These are phyloP conservation scores for Chascanopsetta lugubris DNA, from an alignment of 2,113 vertebrate species.

Conservation along the genomic window DNA sequence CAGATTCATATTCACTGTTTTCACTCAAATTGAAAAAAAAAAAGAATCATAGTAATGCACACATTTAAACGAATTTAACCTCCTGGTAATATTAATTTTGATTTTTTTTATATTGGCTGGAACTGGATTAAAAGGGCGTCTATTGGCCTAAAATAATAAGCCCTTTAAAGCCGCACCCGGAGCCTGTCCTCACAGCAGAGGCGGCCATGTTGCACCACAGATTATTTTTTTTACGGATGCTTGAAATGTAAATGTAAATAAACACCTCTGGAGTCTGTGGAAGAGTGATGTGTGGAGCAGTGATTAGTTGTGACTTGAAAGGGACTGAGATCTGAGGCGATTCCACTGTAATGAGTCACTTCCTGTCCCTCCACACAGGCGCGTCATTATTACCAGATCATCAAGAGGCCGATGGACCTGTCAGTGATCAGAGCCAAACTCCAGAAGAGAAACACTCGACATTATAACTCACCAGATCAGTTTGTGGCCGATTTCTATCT, in stretches of 20 bases:
- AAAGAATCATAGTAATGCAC: too few species aligned
- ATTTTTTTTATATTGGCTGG: too few species aligned
- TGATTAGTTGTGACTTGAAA: conserved; percentile 2
- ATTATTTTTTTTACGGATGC: too few species aligned
- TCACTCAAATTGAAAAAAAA: too few species aligned
- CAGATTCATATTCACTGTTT: not conserved
- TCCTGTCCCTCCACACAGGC: conserved; percentile 81
- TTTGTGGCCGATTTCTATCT: conserved; percentile 93
- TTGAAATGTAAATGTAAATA: too few species aligned
- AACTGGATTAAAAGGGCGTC: too few species aligned
- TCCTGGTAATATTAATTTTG: too few species aligned
- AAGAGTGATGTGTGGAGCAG: not conserved
- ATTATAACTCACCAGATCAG: conserved; percentile 87
- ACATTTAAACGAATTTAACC: too few species aligned
- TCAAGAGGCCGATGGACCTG: conserved; percentile 98
- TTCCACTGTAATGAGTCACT: conserved; percentile 9
- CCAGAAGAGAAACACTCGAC: conserved; percentile 83
- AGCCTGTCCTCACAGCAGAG: too few species aligned
- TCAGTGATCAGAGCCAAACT: conserved; percentile 91
- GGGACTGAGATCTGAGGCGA: conserved; percentile 1
- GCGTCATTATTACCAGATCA: conserved; percentile 98
- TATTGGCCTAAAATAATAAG: too few species aligned
- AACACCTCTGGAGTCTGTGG: not conserved
- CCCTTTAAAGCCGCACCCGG: too few species aligned
- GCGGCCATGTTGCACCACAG: too few species aligned